Percentiles rank a stretch among this genome's conserved stretches.
phyloP scores from a whole-genome alignment of 2,888 invertebrate species.

The Andrena fulva region DNA sequence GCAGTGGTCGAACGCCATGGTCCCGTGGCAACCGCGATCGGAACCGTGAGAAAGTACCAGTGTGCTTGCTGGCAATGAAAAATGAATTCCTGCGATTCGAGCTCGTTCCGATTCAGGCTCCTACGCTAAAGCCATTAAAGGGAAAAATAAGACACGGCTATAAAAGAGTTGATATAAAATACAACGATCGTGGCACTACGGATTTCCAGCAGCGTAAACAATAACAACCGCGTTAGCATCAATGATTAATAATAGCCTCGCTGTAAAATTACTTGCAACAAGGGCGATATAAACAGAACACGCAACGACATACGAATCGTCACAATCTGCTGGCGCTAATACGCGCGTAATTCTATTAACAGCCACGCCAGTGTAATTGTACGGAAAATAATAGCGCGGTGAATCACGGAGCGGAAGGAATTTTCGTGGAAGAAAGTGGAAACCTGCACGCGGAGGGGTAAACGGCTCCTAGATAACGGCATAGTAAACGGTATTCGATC shows the following conservation, averaged over 20 bases:
- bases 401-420: slow-evolving; percentile 43
- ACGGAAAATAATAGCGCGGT: slow-evolving; percentile 40
- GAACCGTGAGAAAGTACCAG: slow-evolving; percentile 38
- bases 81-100: not conserved
- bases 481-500: slow-evolving; percentile 70
- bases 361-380: slow-evolving; percentile 20
- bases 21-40: slow-evolving; percentile 38
- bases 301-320: no score
- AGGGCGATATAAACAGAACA: no score
- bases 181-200: no score
- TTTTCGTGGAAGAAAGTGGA: slow-evolving; percentile 61
- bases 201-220: no score
- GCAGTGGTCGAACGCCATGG: slow-evolving; percentile 45
- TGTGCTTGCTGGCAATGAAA: slow-evolving; percentile 14
- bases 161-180: no score
- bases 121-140: no score
- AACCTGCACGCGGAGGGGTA: slow-evolving; percentile 55
- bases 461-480: slow-evolving; percentile 67
- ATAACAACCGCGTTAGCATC: no score
- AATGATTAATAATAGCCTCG: no score
- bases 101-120: not conserved
- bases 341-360: slow-evolving; percentile 3
- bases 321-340: no score
- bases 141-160: no score
- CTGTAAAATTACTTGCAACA: no score